Base-by-base conservation (phyloP, 2,113 vertebrate species). In the Ceyx melanurus region DNA sequence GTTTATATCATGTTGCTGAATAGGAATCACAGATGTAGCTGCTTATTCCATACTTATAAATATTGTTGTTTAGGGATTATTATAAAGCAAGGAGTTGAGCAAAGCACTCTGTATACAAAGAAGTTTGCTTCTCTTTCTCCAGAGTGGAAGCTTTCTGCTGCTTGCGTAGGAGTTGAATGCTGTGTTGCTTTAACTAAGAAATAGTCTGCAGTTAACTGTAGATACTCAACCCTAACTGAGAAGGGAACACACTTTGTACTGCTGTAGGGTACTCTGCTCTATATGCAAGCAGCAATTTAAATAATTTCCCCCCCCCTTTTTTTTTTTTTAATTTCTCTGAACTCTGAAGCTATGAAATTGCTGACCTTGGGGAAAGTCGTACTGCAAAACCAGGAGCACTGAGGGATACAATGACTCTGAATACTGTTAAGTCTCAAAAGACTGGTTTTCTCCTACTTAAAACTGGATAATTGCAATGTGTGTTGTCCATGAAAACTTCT, bases 281-380 rank as follows among this genome's bases (percentile, higher is more conserved):
- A 86, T 11, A 60, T 77, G 56, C 84, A 94, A 84, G 37, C 42
- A 92, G 65, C 73, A 83, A 29, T 92, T 77, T 61, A 84, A 78
- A 46, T 58, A 1, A 26, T 74, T 82, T 37, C 29, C 17, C 9
- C 2, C 3, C 19, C 26, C 33, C 25, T 46, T 62, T 48, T 29
- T 51, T 51, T 48, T 57, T 9, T 23, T 50, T 50, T 23, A 23
- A 50, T 50, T 50, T 5, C 60, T 35, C 43, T 42, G 13, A 86
- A 60, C 58, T 65, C 6, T n/a, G 35, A 72, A 60, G 57, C n/a
- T 68, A 5, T 43, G 54, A 71, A 87, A 82, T 50, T 35, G 67
- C 42, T 50, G 50, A 65, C 53, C 40, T 72, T 3, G 3, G 54
- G 48, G 48, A 25, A 68, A 82, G 56, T 57, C 29, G 20, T 43